These are phyloP conservation scores for Cyaniris semiargus DNA, from an alignment of 2,888 invertebrate genomes.

Conservation along the genomic window DNA sequence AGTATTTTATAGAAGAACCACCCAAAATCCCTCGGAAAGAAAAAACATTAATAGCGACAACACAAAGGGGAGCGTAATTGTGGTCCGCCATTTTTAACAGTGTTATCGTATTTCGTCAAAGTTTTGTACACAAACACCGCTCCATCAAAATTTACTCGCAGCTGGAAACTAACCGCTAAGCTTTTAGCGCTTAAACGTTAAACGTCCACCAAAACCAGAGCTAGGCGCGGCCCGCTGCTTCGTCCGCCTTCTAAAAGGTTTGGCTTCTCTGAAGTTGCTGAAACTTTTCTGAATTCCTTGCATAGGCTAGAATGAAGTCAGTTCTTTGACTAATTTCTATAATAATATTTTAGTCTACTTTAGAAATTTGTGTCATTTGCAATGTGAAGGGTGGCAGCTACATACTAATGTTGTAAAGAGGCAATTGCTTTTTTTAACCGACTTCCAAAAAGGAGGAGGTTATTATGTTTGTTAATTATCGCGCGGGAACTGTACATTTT, in stretches of 20 bases:
- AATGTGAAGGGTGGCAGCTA: neutral
- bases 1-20: neutral
- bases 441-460: too few species aligned
- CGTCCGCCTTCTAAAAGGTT: neutral
- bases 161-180: conserved; percentile 45
- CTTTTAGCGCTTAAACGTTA: conserved; percentile 46
- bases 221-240: neutral
- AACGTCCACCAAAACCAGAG: conserved; percentile 40
- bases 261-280: neutral
- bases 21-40: neutral
- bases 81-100: conserved; percentile 30
- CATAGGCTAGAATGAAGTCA: neutral
- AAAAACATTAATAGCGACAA: neutral
- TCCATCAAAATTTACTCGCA: conserved; percentile 46
- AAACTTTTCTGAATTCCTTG: neutral
- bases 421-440: too few species aligned
- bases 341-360: neutral
- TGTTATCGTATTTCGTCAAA: conserved; percentile 37
- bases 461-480: too few species aligned
- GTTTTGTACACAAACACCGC: conserved; percentile 43
- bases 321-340: neutral
- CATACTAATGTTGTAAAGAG: too few species aligned
- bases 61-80: conserved; percentile 22
- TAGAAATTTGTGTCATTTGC: too few species aligned
- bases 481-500: too few species aligned